phyloP scores from a whole-genome alignment of 2,888 invertebrate species.

The Catocala sponsa region DNA sequence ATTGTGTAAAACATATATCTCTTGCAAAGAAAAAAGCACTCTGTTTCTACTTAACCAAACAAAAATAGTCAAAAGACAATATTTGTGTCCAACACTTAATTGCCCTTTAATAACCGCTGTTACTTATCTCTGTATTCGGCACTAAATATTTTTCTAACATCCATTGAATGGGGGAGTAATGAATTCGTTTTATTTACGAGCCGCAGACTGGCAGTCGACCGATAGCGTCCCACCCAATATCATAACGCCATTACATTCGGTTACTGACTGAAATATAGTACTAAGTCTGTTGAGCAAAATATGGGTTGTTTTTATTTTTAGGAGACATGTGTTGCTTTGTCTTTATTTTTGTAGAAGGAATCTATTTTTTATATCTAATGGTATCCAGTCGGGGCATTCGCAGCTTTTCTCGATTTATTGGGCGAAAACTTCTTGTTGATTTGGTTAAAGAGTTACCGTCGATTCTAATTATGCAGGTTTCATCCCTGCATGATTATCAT shows the following conservation, averaged over 20 bases:
- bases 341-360: conserved; percentile 4
- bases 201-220: conserved; percentile 71
- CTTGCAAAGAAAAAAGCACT: conserved; percentile 15
- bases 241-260: conserved; percentile 74
- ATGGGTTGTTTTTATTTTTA: conserved; percentile 45
- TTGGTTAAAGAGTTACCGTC: too few species aligned
- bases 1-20: background rate
- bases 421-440: too few species aligned
- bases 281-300: conserved; percentile 50
- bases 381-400: too few species aligned
- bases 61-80: conserved; percentile 22
- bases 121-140: conserved; percentile 57
- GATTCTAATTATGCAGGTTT: too few species aligned
- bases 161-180: conserved; percentile 69
- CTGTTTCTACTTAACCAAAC: conserved; percentile 27
- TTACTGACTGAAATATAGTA: conserved; percentile 65
- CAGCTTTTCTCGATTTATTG: too few species aligned
- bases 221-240: conserved; percentile 78
- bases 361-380: too few species aligned
- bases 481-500: too few species aligned
- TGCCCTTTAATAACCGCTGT: conserved; percentile 47
- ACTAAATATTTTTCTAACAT: conserved; percentile 73
- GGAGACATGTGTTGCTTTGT: conserved; percentile 16
- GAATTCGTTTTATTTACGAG: conserved; percentile 79
- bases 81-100: conserved; percentile 40